Conservation (phyloP, 2,888 invertebrate species). For the Alcis repandata region DNA sequence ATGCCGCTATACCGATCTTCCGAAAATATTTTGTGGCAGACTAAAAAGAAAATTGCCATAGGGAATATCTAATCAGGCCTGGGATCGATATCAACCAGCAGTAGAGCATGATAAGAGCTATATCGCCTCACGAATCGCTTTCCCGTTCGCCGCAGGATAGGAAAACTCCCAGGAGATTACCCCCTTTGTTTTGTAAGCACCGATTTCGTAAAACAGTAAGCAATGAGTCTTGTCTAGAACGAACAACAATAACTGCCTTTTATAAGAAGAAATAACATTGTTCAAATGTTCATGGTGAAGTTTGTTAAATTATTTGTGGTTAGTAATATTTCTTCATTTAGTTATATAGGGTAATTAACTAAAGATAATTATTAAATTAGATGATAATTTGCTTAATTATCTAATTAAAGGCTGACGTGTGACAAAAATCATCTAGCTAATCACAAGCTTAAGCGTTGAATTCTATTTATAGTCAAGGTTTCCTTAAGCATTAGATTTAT, state of each 20-base stretch:
- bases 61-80: constrained; percentile 43
- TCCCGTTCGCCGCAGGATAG: constrained; percentile 44
- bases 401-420: too few relatives aligned
- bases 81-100: constrained; percentile 46
- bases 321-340: neutral
- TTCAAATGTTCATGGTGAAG: neutral
- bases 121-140: constrained; percentile 46
- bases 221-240: constrained; percentile 26
- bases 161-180: constrained; percentile 47
- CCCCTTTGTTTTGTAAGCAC: constrained; percentile 45
- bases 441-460: too few relatives aligned
- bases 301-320: neutral
- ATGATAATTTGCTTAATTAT: too few relatives aligned
- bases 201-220: constrained; percentile 39
- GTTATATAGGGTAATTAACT: neutral
- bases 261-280: constrained; percentile 4
- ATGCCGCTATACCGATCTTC: constrained; percentile 8
- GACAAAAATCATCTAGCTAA: too few relatives aligned
- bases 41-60: constrained; percentile 33
- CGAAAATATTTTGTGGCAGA: constrained; percentile 22
- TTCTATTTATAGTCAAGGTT: too few relatives aligned
- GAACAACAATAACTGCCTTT: constrained; percentile 19
- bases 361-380: neutral
- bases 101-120: constrained; percentile 46
- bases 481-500: too few relatives aligned